A percentile compares a stretch with the other conserved stretches of the same genome.
These are phyloP conservation scores for Panagrolaimus sp. DNA, from an alignment of 1,140 invertebrate species.

Conservation along the genomic window DNA sequence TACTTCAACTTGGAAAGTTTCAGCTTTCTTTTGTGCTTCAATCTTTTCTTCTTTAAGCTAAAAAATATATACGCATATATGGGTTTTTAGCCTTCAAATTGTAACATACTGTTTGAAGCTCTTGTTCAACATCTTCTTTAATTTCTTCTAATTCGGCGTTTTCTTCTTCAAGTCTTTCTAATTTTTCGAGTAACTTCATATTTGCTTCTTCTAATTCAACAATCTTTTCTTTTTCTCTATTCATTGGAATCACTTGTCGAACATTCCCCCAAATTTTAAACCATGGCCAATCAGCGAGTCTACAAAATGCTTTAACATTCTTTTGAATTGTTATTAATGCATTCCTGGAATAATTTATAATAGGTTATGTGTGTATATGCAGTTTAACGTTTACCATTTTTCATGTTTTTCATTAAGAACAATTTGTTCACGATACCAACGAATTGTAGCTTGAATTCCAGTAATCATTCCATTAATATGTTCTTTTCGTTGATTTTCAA, in stretches of 20 bases:
- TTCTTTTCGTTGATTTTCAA: slow-evolving; percentile 37
- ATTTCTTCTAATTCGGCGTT: slow-evolving; percentile 23
- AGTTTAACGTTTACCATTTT: slow-evolving; percentile 33
- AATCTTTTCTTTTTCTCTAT: slow-evolving; percentile 32
- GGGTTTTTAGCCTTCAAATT: not conserved
- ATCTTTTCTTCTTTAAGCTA: slow-evolving; percentile 22
- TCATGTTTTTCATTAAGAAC: slow-evolving; percentile 19
- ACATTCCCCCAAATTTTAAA: slow-evolving; percentile 24
- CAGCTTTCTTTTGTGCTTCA: slow-evolving; percentile 20
- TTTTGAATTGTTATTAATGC: slow-evolving; percentile 41
- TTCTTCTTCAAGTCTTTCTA: slow-evolving; percentile 32
- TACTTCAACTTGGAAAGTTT: slow-evolving; percentile 39
- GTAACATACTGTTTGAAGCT: not conserved
- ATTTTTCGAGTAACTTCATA: slow-evolving; percentile 9
- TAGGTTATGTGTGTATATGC: too few species aligned
- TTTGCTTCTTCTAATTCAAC: slow-evolving; percentile 24
- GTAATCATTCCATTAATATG: slow-evolving; percentile 28
- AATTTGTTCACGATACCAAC: slow-evolving; percentile 34
- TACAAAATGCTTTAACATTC: slow-evolving; percentile 35
- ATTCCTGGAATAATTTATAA: too few species aligned
- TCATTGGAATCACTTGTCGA: slow-evolving; percentile 36
- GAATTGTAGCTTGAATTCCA: slow-evolving; percentile 43
- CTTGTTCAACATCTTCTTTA: slow-evolving; percentile 16
- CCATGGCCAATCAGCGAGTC: slow-evolving; percentile 39
- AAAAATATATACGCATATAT: not conserved